These are phyloP conservation scores for Ammodytes dubius DNA, from an alignment of 2,113 vertebrate species.

Conservation along the genomic window DNA sequence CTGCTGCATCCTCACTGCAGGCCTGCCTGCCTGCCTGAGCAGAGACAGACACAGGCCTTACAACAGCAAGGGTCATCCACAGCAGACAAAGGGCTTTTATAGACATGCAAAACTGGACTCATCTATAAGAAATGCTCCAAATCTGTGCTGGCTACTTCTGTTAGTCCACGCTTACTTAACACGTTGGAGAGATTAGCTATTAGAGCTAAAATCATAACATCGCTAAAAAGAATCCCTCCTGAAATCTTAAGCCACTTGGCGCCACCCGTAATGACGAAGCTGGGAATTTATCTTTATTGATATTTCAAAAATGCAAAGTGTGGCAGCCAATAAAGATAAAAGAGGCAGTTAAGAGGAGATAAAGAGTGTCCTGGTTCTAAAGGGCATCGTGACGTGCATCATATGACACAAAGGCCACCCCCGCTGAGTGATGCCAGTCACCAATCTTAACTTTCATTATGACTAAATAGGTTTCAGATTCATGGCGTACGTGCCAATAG, in stretches of 20 bases:
- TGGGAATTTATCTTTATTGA: conserved; percentile 82
- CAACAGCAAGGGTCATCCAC: conserved; percentile 69
- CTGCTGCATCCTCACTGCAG: conserved; percentile 77
- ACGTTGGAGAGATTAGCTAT: conserved; percentile 23
- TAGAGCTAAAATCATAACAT: conserved; percentile 24
- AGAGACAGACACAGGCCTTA: conserved; percentile 70
- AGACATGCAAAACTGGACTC: conserved; percentile 51
- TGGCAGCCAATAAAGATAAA: conserved; percentile 82
- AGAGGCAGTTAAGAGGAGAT: conserved; percentile 79
- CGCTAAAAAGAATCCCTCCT: conserved; percentile 29
- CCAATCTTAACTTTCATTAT: conserved; percentile 70
- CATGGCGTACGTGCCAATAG: conserved; percentile 2
- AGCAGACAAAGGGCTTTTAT: conserved; percentile 69
- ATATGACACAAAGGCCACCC: conserved; percentile 74
- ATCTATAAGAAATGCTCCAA: conserved; percentile 39
- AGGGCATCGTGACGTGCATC: conserved; percentile 76
- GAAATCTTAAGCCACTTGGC: conserved; percentile 55
- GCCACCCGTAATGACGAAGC: conserved; percentile 72
- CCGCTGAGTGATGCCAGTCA: conserved; percentile 46
- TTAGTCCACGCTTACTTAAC: conserved; percentile 18
- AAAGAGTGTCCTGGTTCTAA: conserved; percentile 80
- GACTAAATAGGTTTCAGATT: conserved; percentile 34
- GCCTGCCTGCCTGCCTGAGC: conserved; percentile 65
- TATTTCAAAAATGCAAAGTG: conserved; percentile 84
- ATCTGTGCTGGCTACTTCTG: conserved; percentile 18